These are phyloP conservation scores for Brassicogethes aeneus DNA, from an alignment of 2,888 invertebrate species.

Conservation along the genomic window DNA sequence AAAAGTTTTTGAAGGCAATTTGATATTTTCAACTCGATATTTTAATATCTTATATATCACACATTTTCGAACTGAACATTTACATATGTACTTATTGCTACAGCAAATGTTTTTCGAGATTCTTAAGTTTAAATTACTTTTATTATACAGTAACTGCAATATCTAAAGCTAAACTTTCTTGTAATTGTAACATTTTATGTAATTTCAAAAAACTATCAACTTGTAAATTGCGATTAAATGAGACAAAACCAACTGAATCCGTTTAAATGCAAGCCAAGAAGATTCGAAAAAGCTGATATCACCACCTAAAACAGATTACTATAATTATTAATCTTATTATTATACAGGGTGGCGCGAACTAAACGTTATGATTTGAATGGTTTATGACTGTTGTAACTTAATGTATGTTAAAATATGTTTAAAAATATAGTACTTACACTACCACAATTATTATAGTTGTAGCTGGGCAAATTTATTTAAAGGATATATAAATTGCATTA, in stretches of 20 bases:
- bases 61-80: slow-evolving; percentile 31
- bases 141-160: slow-evolving; percentile 4
- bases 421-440: no score
- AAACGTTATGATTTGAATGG: no score
- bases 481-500: no score
- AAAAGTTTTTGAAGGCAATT: background rate
- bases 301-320: slow-evolving; percentile 7
- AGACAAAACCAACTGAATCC: background rate
- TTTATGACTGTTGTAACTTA: no score
- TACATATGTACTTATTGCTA: slow-evolving; percentile 42
- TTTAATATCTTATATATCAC: slow-evolving; percentile 27
- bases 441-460: no score
- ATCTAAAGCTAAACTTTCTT: slow-evolving; percentile 1
- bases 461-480: no score
- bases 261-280: slow-evolving; percentile 12
- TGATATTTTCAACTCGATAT: background rate
- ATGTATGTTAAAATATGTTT: no score
- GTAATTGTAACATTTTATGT: slow-evolving; percentile 2
- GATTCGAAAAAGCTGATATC: slow-evolving; percentile 3
- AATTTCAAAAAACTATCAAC: slow-evolving; percentile 4
- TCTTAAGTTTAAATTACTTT: slow-evolving; percentile 4
- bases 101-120: slow-evolving; percentile 37
- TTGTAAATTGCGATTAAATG: no score
- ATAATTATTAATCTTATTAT: no score
- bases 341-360: no score